phyloP scores from a whole-genome alignment of 1,140 invertebrate genomes.

The Cydia fagiglandana region DNA sequence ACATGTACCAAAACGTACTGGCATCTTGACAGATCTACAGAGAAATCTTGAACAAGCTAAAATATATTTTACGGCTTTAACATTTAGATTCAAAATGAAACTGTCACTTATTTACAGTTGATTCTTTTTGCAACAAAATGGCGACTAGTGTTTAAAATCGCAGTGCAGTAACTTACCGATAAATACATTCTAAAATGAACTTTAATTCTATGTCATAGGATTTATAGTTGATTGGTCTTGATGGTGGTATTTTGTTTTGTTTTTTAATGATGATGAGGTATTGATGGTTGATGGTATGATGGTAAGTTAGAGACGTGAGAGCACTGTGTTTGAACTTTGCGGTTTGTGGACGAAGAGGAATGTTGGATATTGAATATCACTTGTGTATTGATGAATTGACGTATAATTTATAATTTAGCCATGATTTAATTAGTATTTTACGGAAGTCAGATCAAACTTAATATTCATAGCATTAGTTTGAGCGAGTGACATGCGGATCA shows the following conservation, averaged over 20 bases:
- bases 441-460: no score
- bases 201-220: background rate
- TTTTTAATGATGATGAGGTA: conserved; percentile 2
- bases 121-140: background rate
- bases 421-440: background rate
- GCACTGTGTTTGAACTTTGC: conserved; percentile 19
- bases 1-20: conserved; percentile 2
- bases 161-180: background rate
- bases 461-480: no score
- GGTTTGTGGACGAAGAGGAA: background rate
- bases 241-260: background rate
- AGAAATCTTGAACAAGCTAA: background rate
- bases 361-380: background rate
- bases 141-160: background rate
- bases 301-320: background rate
- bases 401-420: background rate
- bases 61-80: background rate
- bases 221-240: background rate
- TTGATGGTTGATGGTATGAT: no score
- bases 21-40: background rate
- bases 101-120: background rate
- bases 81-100: background rate
- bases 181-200: background rate
- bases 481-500: no score
- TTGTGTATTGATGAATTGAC: background rate